Conservation (phyloP, 2,113 vertebrate genomes). For the Prunella fulvescens region DNA sequence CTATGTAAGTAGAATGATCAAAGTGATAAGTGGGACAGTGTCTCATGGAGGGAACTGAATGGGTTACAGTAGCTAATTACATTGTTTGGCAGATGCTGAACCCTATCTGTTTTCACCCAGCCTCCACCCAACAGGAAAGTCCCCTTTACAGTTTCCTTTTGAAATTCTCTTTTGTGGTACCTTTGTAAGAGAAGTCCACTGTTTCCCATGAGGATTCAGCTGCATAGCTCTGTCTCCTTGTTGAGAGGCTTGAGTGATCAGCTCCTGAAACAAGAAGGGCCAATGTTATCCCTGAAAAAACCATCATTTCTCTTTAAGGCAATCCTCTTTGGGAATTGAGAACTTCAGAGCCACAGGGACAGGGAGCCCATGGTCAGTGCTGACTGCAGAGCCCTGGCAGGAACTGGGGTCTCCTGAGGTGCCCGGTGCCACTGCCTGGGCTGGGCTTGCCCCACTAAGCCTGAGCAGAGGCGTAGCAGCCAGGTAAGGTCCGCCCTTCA, state of each 20-base stretch:
- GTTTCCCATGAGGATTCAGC: not conserved
- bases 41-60: not conserved
- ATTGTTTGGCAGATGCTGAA: not conserved
- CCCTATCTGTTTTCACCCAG: not conserved
- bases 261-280: not conserved
- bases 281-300: not conserved
- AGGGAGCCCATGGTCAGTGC: not conserved
- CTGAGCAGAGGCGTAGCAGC: not conserved
- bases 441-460: not conserved
- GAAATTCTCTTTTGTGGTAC: not conserved
- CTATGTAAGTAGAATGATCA: not conserved
- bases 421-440: rapidly evolving
- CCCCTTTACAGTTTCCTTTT: not conserved
- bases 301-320: not conserved
- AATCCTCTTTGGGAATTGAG: not conserved
- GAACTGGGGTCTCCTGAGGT: not conserved
- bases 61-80: not conserved
- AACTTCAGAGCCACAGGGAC: not conserved
- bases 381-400: not conserved
- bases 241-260: not conserved
- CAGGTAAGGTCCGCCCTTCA: not conserved
- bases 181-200: not conserved
- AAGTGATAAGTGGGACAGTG: rapidly evolving
- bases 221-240: not conserved
- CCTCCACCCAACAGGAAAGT: not conserved